Percentiles rank a stretch among this genome's conserved stretches.
These are phyloP conservation scores for Tragelaphus eurycerus DNA, from an alignment of 2,797 vertebrate genomes.

Conservation along the genomic window DNA sequence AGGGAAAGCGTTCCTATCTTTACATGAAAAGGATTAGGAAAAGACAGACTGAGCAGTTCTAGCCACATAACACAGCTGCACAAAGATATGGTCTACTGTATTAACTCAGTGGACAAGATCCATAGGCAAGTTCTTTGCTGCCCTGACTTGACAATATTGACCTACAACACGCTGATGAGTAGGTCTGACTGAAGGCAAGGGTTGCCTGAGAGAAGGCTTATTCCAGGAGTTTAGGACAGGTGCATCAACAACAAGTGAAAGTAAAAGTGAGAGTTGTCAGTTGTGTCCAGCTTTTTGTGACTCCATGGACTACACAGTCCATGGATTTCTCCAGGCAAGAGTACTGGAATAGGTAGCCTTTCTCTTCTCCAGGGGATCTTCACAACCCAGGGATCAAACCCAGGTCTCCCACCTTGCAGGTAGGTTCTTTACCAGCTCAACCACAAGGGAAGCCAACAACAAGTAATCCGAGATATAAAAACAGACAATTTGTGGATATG, in stretches of 20 bases:
- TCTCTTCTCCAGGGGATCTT: not conserved
- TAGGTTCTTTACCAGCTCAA: not conserved
- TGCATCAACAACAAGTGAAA: not conserved
- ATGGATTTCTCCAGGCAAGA: not conserved
- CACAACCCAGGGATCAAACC: not conserved
- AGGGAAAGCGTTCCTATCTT: not conserved
- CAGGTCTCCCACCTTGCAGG: not conserved
- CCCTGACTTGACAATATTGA: not conserved
- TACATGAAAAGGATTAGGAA: not conserved
- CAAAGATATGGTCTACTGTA: not conserved
- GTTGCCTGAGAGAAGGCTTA: not conserved
- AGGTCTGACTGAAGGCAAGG: not conserved
- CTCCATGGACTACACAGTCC: not conserved
- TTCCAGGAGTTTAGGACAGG: not conserved
- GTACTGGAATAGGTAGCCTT: not conserved
- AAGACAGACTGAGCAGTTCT: not conserved
- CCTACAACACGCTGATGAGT: not conserved
- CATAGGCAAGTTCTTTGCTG: not conserved
- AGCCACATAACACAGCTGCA: not conserved
- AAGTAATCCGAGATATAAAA: not conserved
- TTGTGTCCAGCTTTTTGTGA: not conserved
- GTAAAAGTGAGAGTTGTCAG: not conserved
- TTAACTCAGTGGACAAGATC: not conserved
- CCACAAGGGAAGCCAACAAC: not conserved
- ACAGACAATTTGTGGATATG: not conserved